A percentile compares a stretch with the other conserved stretches of the same genome.
Conservation (phyloP, 2,888 invertebrate genomes). For the Hoplodrina ambigua region DNA sequence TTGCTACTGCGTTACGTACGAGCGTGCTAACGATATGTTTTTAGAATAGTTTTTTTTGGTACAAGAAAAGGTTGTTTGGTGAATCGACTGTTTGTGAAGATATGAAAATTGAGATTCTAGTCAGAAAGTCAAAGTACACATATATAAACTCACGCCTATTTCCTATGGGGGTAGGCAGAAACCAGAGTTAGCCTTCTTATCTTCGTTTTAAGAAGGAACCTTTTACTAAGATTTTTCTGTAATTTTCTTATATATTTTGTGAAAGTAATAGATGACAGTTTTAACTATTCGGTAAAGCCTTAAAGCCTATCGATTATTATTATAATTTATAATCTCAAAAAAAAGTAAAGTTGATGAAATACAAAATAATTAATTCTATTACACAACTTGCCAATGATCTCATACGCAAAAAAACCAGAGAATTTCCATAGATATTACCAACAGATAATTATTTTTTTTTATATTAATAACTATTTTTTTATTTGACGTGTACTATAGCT, state of each 20-base stretch:
- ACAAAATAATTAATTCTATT: too few species aligned
- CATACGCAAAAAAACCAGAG: background rate
- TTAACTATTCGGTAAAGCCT: too few species aligned
- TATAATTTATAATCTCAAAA: too few species aligned
- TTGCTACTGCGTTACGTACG: constrained; percentile 61
- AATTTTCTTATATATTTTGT: too few species aligned
- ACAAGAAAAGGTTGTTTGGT: background rate
- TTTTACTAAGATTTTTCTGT: too few species aligned
- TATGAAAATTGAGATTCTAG: background rate
- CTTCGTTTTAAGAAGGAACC: too few species aligned
- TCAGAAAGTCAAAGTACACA: background rate
- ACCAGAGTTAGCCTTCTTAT: too few species aligned
- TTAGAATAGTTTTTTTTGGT: constrained; percentile 26
- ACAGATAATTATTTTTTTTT: constrained; percentile 8
- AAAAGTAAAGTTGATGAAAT: too few species aligned
- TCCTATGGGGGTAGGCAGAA: too few species aligned
- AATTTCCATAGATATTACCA: background rate
- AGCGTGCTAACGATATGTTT: constrained; percentile 53
- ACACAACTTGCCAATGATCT: background rate
- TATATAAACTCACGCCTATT: too few species aligned
- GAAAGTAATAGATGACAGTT: too few species aligned
- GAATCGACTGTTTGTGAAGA: constrained; percentile 2
- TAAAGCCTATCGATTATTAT: too few species aligned
- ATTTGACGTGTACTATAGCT: background rate
- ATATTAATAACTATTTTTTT: constrained; percentile 26